Base-by-base conservation (phyloP, 2,888 invertebrate species). In the Caenorhabditis sp. region DNA sequence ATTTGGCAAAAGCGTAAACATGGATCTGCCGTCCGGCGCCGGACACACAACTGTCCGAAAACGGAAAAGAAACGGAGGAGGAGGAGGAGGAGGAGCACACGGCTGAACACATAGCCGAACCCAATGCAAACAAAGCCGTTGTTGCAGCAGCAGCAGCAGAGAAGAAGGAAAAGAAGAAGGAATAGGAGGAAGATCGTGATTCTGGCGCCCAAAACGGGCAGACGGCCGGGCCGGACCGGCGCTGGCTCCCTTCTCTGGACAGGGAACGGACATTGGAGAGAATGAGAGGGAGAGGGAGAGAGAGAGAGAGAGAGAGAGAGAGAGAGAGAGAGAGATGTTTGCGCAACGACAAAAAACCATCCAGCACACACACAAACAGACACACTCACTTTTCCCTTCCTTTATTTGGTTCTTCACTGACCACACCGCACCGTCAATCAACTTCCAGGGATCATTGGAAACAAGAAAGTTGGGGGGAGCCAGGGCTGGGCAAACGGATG, bases 81-180 rank as follows among this genome's bases (percentile, higher is more conserved):
- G n/a, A 15, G 7, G 8, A 13, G 39, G 39, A 13, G 39, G 39
- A 15, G 41, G 41, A 17, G 41, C n/a, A n/a, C n/a, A n/a, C n/a
- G n/a, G 15, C 63, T 63, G 63, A 63, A 63, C 63, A 63, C 63
- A 63, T 53, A 53, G 53, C 43, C 43, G 52, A 63, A 63, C 63
- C 63, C 30, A 63, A 63, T 63, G 22, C 63, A 63, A 63, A 63
- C 53, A 63, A 62, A 30, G 39, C 26, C 8, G n/a, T 39, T 24
- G 27, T 46, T 46, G 59, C 45, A 59, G 48, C 45, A 59, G 59
- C 46, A 46, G 48, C 35, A 46, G 35, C 24, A 53, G 26, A 13
- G 20, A 37, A 41, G 48, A 46, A 20, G 30, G 35, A 52, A 6
- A 22, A 24, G 32, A 58, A 45, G 22, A 58, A 58, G 20, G 27